These are phyloP conservation scores for Apotomis betuletana DNA, from an alignment of 2,888 invertebrate species.

Conservation along the genomic window DNA sequence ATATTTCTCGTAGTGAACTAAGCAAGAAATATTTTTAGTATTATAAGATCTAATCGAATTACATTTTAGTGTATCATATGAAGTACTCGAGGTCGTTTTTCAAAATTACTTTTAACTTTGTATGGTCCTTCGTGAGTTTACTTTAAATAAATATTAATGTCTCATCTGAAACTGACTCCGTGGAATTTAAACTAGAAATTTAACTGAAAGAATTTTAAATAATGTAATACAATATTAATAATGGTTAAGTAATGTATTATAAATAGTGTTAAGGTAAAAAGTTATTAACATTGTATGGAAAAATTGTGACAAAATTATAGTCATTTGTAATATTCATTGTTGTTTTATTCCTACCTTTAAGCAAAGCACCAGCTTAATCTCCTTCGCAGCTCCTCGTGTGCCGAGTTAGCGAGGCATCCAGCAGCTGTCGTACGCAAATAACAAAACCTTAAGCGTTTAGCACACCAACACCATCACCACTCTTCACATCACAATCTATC, in stretches of 20 bases:
- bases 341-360: constrained; percentile 67
- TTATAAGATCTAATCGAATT: constrained; percentile 83
- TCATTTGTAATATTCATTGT: constrained; percentile 84
- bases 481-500: too few species aligned
- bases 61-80: constrained; percentile 79
- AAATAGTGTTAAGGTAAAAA: constrained; percentile 82
- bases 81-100: constrained; percentile 70
- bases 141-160: constrained; percentile 62
- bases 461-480: too few species aligned
- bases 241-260: constrained; percentile 83
- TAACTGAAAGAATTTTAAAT: constrained; percentile 82
- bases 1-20: constrained; percentile 79
- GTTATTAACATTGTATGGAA: constrained; percentile 85
- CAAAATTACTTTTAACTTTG: constrained; percentile 73
- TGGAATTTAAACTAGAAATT: constrained; percentile 77
- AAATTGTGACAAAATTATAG: constrained; percentile 85
- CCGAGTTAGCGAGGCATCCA: background rate
- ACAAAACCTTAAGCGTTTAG: too few species aligned
- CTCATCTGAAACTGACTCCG: constrained; percentile 74
- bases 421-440: too few species aligned
- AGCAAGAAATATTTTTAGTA: constrained; percentile 82
- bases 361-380: background rate
- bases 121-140: constrained; percentile 69
- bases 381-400: background rate
- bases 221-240: constrained; percentile 79